Percentiles rank a stretch among this genome's conserved stretches.
Conservation (phyloP, 1,140 invertebrate genomes). For the Dendrolimus punctatus region DNA sequence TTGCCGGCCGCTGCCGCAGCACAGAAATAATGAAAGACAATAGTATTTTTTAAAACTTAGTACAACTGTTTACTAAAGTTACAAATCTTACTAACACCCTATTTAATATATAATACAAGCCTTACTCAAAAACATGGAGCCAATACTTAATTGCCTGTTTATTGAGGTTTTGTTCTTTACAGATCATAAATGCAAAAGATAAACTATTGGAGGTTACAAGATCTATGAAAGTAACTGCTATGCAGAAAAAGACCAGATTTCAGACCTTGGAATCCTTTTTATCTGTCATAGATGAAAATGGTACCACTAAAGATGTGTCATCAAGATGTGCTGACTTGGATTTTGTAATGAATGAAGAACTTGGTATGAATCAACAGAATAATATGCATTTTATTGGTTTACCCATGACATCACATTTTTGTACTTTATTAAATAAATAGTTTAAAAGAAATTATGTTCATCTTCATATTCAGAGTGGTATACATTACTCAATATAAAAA, state of each 20-base stretch:
- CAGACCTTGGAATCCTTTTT: constrained; percentile 80
- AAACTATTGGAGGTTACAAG: constrained; percentile 74
- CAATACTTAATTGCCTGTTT: too few relatives aligned
- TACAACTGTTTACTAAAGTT: too few relatives aligned
- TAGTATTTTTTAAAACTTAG: too few relatives aligned
- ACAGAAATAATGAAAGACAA: too few relatives aligned
- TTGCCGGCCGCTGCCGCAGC: too few relatives aligned
- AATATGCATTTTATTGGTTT: not conserved
- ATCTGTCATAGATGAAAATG: constrained; percentile 51
- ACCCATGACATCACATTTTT: constrained; percentile 1
- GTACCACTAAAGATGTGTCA: constrained; percentile 59
- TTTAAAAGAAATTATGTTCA: too few relatives aligned
- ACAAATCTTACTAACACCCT: not conserved
- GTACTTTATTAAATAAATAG: not conserved
- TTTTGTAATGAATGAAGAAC: constrained; percentile 58
- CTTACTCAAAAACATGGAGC: too few relatives aligned
- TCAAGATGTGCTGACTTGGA: constrained; percentile 65
- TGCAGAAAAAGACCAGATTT: constrained; percentile 71
- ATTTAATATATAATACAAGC: not conserved
- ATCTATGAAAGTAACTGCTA: constrained; percentile 74
- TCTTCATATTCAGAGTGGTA: too few relatives aligned
- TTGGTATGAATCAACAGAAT: constrained; percentile 33
- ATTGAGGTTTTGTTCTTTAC: constrained; percentile 22
- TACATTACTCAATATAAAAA: too few relatives aligned
- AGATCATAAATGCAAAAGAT: constrained; percentile 76